Evolutionary conservation across 1,140 invertebrate species (phyloP), one percentile per base, ranked within the genome.

Genomic region (Ips nitidus): DNA sequence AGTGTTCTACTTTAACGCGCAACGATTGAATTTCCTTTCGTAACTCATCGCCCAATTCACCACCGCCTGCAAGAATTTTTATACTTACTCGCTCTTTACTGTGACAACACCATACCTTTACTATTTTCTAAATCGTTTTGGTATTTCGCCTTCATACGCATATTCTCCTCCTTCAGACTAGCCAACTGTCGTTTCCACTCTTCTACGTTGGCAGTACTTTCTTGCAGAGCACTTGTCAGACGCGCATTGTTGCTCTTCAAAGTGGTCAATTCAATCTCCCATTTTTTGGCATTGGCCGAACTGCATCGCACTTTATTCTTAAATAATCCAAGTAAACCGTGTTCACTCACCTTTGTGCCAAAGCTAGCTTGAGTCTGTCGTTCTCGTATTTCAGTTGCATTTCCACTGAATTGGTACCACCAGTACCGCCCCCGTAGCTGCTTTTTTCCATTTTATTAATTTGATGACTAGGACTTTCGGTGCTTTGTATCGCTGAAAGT

Each of bases 161-260:
- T 88, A 83, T 97, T 97, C 81, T 98, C 96, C 78, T 98, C 96
- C 83, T 98, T 96, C 77, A 98, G 96, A 45, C 92, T 90, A 73
- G 97, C 95, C 65, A 98, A 84, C 79, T 98, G 96, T 74, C 94
- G 88, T 83, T 98, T 98, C 97, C 97, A 99, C 81, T 98, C 95
- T 77, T 98, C 96, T 4, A 98, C 96, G 83, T 98, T 98, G 50
- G 95, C 93, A 40, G 95, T 98, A 72, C 94, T 97, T 82, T 99
- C 97, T 83, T 98, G 96, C 58, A 99, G 85, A 5, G 96, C 96
- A 76, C 93, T 94, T 4, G 96, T 98, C 75, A 99, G 84, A 76
- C 95, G 88, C 8, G 93, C 88, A 82, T 98, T 99, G 81, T 98
- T 98, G 76, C 93, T 97, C 83, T 98, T 98, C 71, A 98, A 84